phyloP scores from a whole-genome alignment of 2,797 vertebrate genomes.

The Oreochromis grahami region DNA sequence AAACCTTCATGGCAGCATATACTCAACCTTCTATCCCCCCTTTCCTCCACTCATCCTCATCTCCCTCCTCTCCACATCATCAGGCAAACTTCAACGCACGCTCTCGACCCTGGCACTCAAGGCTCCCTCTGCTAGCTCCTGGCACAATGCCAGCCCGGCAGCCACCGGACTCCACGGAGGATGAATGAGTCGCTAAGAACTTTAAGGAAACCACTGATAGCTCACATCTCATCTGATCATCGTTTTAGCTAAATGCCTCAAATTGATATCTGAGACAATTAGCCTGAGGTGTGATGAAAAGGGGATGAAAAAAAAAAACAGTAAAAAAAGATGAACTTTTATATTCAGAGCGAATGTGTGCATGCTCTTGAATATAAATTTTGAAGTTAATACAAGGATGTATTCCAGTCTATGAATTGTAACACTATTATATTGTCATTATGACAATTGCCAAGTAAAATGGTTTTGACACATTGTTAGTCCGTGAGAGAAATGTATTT shows the following conservation, averaged over 20 bases:
- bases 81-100: constrained; percentile 86
- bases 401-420: constrained; percentile 69
- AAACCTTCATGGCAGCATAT: constrained; percentile 84
- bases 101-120: constrained; percentile 80
- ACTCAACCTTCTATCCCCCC: constrained; percentile 73
- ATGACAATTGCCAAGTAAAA: constrained; percentile 21
- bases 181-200: constrained; percentile 81
- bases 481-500: neutral
- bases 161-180: constrained; percentile 72
- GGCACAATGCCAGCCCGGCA: constrained; percentile 86
- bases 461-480: neutral
- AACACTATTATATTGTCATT: constrained; percentile 39
- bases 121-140: constrained; percentile 85
- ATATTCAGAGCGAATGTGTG: constrained; percentile 55
- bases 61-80: constrained; percentile 81
- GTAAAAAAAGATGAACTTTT: constrained; percentile 65
- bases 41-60: constrained; percentile 56
- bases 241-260: constrained; percentile 68
- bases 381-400: constrained; percentile 58
- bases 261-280: constrained; percentile 78
- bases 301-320: constrained; percentile 13
- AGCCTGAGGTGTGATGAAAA: constrained; percentile 49
- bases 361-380: constrained; percentile 65
- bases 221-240: constrained; percentile 72
- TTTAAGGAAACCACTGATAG: constrained; percentile 73